Evolutionary conservation across 2,797 vertebrate species (phyloP).

Genomic region (Ambastaia sidthimunki): DNA sequence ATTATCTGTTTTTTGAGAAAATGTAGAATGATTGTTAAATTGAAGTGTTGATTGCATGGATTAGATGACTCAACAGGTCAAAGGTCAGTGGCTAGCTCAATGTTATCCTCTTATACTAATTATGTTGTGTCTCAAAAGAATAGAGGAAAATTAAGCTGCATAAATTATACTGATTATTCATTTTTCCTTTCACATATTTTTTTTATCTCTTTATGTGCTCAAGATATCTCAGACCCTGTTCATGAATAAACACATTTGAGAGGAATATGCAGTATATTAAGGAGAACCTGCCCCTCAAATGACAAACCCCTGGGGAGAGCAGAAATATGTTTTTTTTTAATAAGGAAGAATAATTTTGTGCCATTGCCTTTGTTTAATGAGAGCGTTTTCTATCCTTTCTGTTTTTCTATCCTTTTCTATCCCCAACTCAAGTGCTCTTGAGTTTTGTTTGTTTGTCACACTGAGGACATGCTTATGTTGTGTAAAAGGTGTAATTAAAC

Average conservation of each 20-base stretch:
- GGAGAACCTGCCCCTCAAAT: not conserved
- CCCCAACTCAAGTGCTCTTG: not conserved
- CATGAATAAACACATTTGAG: not conserved
- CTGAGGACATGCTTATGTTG: not conserved
- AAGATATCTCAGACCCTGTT: not conserved
- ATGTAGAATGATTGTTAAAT: not conserved
- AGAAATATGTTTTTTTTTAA: not conserved
- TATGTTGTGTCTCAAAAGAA: not conserved
- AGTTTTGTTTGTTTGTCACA: slow-evolving; percentile 2
- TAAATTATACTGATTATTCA: not conserved
- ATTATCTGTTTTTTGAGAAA: not conserved
- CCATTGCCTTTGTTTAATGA: not conserved
- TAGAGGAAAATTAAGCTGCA: not conserved
- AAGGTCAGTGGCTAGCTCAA: not conserved
- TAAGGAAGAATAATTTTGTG: not conserved
- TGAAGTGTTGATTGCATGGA: not conserved
- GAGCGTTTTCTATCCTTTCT: not conserved
- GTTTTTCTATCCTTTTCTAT: too few relatives aligned
- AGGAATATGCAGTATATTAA: not conserved
- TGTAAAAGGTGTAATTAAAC: not conserved
- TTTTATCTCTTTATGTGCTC: not conserved
- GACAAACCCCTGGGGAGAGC: not conserved
- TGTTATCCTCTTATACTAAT: not conserved
- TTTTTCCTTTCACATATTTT: not conserved
- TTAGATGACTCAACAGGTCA: not conserved